Base-by-base conservation (phyloP, 2,888 invertebrate species). In the Villa cingulata region DNA sequence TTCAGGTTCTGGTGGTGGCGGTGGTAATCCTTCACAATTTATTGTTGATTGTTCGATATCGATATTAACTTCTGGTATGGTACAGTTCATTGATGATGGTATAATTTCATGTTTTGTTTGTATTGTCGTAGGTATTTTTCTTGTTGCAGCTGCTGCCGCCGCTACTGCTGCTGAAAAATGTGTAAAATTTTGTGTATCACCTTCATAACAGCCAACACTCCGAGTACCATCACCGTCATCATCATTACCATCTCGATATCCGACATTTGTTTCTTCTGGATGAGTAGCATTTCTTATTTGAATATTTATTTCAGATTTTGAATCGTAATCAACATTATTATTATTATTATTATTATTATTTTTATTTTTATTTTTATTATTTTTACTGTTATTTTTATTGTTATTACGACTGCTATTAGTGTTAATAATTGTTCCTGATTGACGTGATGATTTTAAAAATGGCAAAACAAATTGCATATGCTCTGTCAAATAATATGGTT, bases 401-500 rank as follows among this genome's bases (percentile, higher is more conserved):
- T 37, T 45, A n/a, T 29, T 29, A n/a, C 23, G 14, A 2, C 19
- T 23, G 12, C 29, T 29, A 32, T n/a, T 29, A 17, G 4, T 41
- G 12, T 16, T 27, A 16, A 16, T 15, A 32, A 10, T 4, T 18
- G 2, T 41, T 23, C 63, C 37, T 2, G 63, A 62, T 36, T 64
- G 62, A 2, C 66, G 58, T n/a, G 62, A 61, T 3, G 66, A 64
- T 54, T 70, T 70, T 0, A 68, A 60, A 45, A 65, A 69, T 14
- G 70, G 70, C 53, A 68, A 46, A 16, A 70, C 53, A 52, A 70
- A 71, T 14, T 63, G 59, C 66, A 71, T 67, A 47, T 70, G 65
- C 42, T 68, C 68, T 20, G 70, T 66, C 20, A 71, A 57, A 52
- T 71, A 71, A 51, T 71, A 71, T 2, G 71, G 70, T 47, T 68